phyloP scores from a whole-genome alignment of 2,888 invertebrate genomes.

The Lasioglossum leucozonium region DNA sequence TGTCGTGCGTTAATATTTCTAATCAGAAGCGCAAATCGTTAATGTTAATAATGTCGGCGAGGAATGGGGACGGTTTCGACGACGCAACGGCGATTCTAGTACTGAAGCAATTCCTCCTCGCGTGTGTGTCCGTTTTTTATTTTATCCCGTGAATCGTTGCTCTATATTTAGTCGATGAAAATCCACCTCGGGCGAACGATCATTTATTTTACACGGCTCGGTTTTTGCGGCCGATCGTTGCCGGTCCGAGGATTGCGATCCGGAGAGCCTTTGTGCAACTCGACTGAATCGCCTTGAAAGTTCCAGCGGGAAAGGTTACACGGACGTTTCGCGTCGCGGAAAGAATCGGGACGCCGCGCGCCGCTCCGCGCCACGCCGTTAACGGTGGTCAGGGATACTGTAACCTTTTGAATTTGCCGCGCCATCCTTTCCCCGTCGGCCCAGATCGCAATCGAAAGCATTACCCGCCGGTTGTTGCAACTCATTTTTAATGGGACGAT shows the following conservation, averaged over 20 bases:
- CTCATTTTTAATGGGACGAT: neutral
- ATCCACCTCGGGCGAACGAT: neutral
- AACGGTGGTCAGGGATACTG: constrained; percentile 59
- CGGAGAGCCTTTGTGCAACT: constrained; percentile 44
- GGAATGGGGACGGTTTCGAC: neutral
- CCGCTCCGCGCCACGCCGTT: constrained; percentile 10
- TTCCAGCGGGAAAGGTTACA: constrained; percentile 66
- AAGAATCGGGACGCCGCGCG: constrained; percentile 42
- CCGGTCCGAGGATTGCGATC: constrained; percentile 15
- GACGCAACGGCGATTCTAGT: neutral
- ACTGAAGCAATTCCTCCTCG: neutral
- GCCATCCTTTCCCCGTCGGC: constrained; percentile 32
- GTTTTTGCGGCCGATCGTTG: neutral
- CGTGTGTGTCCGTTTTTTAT: neutral
- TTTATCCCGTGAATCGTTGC: neutral
- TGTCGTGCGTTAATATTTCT: neutral
- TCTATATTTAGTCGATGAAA: constrained; percentile 18
- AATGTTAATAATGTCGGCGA: neutral
- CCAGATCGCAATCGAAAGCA: neutral
- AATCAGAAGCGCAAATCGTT: neutral
- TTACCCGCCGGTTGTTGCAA: neutral
- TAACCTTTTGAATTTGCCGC: constrained; percentile 42
- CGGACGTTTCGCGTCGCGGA: constrained; percentile 47
- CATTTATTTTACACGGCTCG: constrained; percentile 27
- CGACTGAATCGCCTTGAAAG: constrained; percentile 66